Evolutionary conservation across 2,888 invertebrate species (phyloP).

Genomic region (Thymelicus sylvestris): DNA sequence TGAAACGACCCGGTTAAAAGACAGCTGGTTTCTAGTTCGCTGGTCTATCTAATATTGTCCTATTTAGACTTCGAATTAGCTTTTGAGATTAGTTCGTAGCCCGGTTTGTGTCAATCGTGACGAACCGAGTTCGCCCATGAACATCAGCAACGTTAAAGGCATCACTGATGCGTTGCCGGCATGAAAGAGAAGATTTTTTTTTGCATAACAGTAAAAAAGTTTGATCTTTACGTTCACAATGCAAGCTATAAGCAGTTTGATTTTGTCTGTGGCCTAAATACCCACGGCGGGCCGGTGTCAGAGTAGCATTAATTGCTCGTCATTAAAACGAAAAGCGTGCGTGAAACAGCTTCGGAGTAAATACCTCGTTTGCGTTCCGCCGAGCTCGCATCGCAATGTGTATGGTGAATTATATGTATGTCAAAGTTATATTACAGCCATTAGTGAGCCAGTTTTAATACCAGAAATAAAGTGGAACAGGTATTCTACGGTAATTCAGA

Average conservation of each 20-base stretch:
- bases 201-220: too few relatives aligned
- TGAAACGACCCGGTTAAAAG: constrained; percentile 24
- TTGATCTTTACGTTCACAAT: background rate
- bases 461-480: constrained; percentile 1
- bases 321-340: constrained; percentile 48
- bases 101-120: background rate
- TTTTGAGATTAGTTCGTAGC: background rate
- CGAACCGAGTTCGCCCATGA: background rate
- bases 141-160: too few relatives aligned
- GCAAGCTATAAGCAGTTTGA: constrained; percentile 27
- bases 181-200: too few relatives aligned
- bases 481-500: background rate
- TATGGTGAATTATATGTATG: background rate
- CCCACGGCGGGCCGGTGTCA: constrained; percentile 31
- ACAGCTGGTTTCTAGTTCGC: constrained; percentile 2
- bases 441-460: background rate
- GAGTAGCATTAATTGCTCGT: constrained; percentile 49
- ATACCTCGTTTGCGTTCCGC: constrained; percentile 42
- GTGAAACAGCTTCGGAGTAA: constrained; percentile 46
- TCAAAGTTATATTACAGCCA: constrained; percentile 1
- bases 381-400: constrained; percentile 37
- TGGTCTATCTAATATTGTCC: background rate
- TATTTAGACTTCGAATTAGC: too few relatives aligned
- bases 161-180: too few relatives aligned
- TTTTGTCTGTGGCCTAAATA: constrained; percentile 39